Conservation (phyloP, 2,888 invertebrate genomes). For the Anthoptus insignis region DNA sequence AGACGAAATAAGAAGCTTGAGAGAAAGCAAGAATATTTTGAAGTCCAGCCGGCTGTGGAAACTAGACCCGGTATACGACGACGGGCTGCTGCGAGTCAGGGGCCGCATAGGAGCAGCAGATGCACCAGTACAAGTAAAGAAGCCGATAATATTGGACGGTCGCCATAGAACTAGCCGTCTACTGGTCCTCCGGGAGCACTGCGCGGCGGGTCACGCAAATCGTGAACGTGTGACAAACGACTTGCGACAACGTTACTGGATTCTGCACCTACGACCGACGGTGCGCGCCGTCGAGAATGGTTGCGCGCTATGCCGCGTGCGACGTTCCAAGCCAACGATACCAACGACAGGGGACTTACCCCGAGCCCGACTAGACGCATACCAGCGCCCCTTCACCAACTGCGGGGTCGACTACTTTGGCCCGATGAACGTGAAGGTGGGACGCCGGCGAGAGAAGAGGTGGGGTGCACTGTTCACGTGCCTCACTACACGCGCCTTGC, state of each 20-base stretch:
- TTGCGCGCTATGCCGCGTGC: conserved; percentile 40
- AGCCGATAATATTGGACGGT: conserved; percentile 21
- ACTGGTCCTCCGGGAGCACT: conserved; percentile 5
- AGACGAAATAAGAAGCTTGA: neutral
- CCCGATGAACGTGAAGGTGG: conserved; percentile 39
- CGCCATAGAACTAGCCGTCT: conserved; percentile 12
- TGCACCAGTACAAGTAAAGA: neutral
- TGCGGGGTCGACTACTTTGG: conserved; percentile 45
- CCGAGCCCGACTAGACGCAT: neutral
- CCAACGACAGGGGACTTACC: conserved; percentile 6
- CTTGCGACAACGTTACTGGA: conserved; percentile 48
- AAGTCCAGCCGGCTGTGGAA: conserved; percentile 12
- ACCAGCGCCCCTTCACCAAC: neutral
- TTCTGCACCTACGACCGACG: conserved; percentile 41
- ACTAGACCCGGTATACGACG: conserved; percentile 34
- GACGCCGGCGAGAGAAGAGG: conserved; percentile 37
- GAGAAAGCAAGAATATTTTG: conserved; percentile 15
- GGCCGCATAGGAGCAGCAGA: conserved; percentile 16
- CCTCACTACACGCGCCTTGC: conserved; percentile 26
- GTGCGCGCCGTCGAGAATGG: conserved; percentile 29
- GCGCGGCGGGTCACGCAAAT: conserved; percentile 19
- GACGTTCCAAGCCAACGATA: conserved; percentile 24
- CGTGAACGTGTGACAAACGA: conserved; percentile 43
- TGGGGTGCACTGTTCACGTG: conserved; percentile 39
- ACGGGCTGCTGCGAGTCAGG: conserved; percentile 19